Evolutionary conservation across 2,113 vertebrate genomes (phyloP), one percentile per base, ranked within the genome.

Genomic region (Hippocampus guttulatus): DNA sequence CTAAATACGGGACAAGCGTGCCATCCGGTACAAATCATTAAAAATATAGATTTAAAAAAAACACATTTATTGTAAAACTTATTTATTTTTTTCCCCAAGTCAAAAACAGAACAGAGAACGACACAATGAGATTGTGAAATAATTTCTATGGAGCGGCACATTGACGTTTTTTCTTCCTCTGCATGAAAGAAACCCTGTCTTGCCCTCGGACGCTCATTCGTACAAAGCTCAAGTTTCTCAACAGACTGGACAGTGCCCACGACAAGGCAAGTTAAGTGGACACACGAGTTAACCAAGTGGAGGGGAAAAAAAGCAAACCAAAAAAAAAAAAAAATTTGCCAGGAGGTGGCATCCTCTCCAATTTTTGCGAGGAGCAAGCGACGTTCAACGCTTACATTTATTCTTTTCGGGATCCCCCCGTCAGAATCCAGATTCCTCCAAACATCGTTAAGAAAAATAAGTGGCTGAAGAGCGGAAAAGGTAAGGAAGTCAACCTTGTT

Each of bases 81-180:
- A 38, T 93, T 93, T 93, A 89, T 89, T 91, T 75, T 78, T 85
- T 88, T 84, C 74, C 71, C 80, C 78, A 92, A 92, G 85, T 92
- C 91, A 91, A 92, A 92, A 91, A 90, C 81, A 88, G 85, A 89
- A 92, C 81, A 89, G 82, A 88, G 89, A 92, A 91, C 83, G 92
- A 91, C 83, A 92, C 79, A 90, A 89, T 83, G 85, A 91, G 85
- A 89, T 85, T 85, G 88, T 88, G 87, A 84, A 86, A 85, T 43
- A 72, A 88, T 89, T 91, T 91, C 80, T 92, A 88, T 91, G 92
- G 90, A 93, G 87, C 91, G 89, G 88, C 88, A 91, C 91, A 84
- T 85, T 85, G 88, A 92, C 77, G 84, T 90, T 77, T 66, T 45
- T 38, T 73, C 73, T 81, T 81, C 82, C 77, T 77, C 81, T 79